Evolutionary conservation across 2,113 vertebrate species (phyloP), one percentile per base, ranked within the genome.

Genomic region (Clupea harengus): DNA sequence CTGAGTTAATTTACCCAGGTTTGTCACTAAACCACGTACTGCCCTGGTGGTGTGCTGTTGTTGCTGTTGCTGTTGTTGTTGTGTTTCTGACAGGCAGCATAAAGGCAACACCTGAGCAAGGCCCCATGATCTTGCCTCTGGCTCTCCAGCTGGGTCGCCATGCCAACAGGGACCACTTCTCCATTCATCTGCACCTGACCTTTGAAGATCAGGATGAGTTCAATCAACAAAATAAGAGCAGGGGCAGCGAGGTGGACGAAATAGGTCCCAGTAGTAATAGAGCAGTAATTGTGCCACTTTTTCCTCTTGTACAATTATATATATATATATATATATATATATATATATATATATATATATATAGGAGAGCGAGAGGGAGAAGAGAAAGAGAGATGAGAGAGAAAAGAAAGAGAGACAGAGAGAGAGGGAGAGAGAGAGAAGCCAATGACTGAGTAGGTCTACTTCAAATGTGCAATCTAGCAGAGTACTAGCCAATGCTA

Each of bases 171-270:
- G 64, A 28, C 25, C 10, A 28, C 64, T 32, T 32, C n/a, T 25
- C 64, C 32, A 72, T 72, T 72, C 25, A 72, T 72, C n/a, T 32
- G 28, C 64, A 72, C 64, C n/a, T 72, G 64, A 72, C 64, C 64
- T 72, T 72, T 72, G 64, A 72, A 72, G 64, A 72, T 72, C n/a
- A 32, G 64, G 64, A 72, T 72, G 64, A 72, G 64, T 28, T 72
- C 64, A 72, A 72, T 72, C 64, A 72, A 72, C 64, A 72, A 32
- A 32, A 67, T 10, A 72, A 72, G 28, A 2, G 64, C 64, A 11
- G 4, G 25, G 11, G 8, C 64, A 72, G 64, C 9, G 64, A 72
- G 32, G 64, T 72, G 25, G 25, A 72, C 25, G n/a, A 72, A 32
- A 72, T 54, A n/a, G 64, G n/a, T 13, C 64, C 64, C 25, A 25